Percentiles rank a stretch among this genome's conserved stretches.
Evolutionary conservation across 2,888 invertebrate species (phyloP).

Genomic region (Sphaeridia pumilis): DNA sequence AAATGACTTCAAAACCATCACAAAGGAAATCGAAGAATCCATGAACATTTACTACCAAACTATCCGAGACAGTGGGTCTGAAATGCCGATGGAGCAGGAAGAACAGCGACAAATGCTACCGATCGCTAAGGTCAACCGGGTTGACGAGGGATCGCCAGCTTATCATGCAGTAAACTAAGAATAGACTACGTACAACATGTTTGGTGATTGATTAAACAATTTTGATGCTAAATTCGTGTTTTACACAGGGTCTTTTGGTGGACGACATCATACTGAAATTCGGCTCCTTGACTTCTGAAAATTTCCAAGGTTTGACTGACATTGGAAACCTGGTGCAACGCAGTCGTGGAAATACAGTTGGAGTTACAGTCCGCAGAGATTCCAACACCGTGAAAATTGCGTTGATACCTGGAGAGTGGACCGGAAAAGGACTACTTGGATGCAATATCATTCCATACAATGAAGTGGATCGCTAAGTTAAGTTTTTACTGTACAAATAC

Average conservation of each 20-base stretch:
- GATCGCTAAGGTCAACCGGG: conserved; percentile 60
- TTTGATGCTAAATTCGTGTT: conserved; percentile 54
- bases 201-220: conserved; percentile 70
- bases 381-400: conserved; percentile 45
- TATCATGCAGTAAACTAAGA: conserved; percentile 57
- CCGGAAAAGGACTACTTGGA: conserved; percentile 65
- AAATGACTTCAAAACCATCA: conserved; percentile 75
- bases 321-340: conserved; percentile 54
- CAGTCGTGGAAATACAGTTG: conserved; percentile 37
- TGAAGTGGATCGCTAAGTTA: conserved; percentile 17
- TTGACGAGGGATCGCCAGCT: conserved; percentile 70
- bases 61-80: conserved; percentile 26
- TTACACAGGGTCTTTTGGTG: conserved; percentile 52
- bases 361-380: conserved; percentile 41
- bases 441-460: conserved; percentile 51
- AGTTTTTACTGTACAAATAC: too few species aligned
- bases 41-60: conserved; percentile 53
- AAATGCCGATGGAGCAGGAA: conserved; percentile 18
- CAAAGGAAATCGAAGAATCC: conserved; percentile 70
- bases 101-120: conserved; percentile 37
- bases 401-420: conserved; percentile 62
- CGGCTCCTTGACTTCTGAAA: conserved; percentile 59
- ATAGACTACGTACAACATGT: conserved; percentile 57
- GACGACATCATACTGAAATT: conserved; percentile 63
- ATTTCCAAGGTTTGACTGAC: conserved; percentile 57